Evolutionary conservation across 2,888 invertebrate species (phyloP).

Genomic region (Stenotaenia linearis): DNA sequence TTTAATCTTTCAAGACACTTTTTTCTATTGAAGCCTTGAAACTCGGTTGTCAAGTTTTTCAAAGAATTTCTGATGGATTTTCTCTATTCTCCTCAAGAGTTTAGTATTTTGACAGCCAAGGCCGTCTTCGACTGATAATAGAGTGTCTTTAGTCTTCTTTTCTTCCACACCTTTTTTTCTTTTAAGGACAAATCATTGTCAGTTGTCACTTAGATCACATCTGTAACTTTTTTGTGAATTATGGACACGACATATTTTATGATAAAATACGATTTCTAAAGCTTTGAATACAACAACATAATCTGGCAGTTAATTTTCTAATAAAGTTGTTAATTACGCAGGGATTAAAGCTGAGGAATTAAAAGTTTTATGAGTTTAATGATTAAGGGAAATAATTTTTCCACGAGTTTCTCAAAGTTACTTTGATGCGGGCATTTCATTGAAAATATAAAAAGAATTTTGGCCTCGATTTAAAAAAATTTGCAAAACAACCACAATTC

Average conservation of each 20-base stretch:
- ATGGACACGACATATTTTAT: background rate
- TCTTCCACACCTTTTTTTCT: background rate
- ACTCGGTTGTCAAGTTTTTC: background rate
- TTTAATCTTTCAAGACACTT: too few relatives aligned
- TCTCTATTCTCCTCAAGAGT: background rate
- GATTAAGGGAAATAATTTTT: too few relatives aligned
- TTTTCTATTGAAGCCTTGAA: too few relatives aligned
- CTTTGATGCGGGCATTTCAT: background rate
- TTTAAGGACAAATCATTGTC: background rate
- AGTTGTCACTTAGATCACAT: background rate
- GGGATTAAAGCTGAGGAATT: too few relatives aligned
- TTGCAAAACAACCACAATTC: conserved; percentile 26
- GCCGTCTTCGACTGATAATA: background rate
- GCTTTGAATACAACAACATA: too few relatives aligned
- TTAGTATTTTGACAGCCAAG: background rate
- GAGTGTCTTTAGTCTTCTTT: background rate
- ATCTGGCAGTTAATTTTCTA: too few relatives aligned
- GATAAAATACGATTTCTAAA: too few relatives aligned
- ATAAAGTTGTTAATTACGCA: too few relatives aligned
- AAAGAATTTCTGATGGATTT: background rate
- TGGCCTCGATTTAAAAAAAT: conserved; percentile 23
- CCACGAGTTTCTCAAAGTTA: too few relatives aligned
- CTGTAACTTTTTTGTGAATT: too few relatives aligned
- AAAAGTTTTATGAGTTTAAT: too few relatives aligned
- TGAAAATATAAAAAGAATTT: background rate